Evolutionary conservation across 1,140 invertebrate species (phyloP).

Genomic region (Pissodes strobi): DNA sequence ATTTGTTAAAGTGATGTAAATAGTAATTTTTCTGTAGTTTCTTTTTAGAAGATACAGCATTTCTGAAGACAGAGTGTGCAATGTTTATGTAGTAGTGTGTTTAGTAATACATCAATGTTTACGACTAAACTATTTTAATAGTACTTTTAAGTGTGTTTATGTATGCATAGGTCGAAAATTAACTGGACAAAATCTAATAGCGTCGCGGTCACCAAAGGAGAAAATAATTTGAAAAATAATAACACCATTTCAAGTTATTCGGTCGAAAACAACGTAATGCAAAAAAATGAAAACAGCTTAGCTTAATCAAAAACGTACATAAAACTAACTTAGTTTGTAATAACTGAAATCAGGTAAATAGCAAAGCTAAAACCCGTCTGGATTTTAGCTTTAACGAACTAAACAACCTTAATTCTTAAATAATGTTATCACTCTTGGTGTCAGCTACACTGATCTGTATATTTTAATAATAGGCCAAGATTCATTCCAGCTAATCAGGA

Average conservation of each 20-base stretch:
- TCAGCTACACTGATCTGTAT: neutral
- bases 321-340: neutral
- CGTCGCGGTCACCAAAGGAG: too few species aligned
- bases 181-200: neutral
- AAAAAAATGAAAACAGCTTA: neutral
- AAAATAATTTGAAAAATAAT: too few species aligned
- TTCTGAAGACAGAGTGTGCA: neutral
- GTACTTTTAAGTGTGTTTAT: too few species aligned
- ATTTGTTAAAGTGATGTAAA: conserved; percentile 1
- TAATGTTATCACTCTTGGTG: neutral
- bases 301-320: neutral
- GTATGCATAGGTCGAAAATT: too few species aligned
- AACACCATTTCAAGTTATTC: too few species aligned
- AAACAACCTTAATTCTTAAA: too few species aligned
- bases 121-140: neutral
- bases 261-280: neutral
- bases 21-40: neutral
- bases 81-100: neutral
- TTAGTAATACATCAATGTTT: conserved; percentile 2
- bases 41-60: neutral
- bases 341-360: conserved; percentile 19
- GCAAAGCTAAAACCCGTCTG: neutral
- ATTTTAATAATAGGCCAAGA: too few species aligned
- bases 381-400: too few species aligned
- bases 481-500: too few species aligned